A percentile compares a stretch with the other conserved stretches of the same genome.
These are phyloP conservation scores for Julus scandinavius DNA, from an alignment of 2,888 invertebrate species.

Conservation along the genomic window DNA sequence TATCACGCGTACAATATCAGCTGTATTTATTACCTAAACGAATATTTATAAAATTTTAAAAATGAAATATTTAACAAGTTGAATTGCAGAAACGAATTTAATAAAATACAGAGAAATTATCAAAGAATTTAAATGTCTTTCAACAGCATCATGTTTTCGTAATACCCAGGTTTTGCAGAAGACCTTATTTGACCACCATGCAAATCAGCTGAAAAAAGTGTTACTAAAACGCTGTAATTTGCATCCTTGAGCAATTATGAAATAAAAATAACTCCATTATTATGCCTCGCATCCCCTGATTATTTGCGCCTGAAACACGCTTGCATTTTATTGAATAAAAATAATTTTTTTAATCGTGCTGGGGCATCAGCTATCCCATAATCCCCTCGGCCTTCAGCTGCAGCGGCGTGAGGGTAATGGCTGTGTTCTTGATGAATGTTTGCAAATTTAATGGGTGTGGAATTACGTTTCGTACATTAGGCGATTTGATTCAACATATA, in stretches of 20 bases:
- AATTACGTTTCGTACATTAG: slow-evolving; percentile 81
- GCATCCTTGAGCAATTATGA: neutral
- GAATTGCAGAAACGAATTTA: neutral
- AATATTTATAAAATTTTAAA: neutral
- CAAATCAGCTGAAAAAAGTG: neutral
- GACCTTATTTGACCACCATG: neutral
- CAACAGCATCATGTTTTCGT: neutral
- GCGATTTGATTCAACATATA: slow-evolving; percentile 86
- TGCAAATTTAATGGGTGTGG: slow-evolving; percentile 90
- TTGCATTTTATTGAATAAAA: neutral
- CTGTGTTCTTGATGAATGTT: slow-evolving; percentile 89
- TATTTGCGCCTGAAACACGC: neutral
- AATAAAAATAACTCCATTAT: neutral
- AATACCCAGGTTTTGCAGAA: neutral
- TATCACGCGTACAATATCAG: neutral
- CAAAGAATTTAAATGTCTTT: neutral
- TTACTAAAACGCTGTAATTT: neutral
- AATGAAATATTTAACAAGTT: neutral
- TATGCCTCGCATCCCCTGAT: neutral
- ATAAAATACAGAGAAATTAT: too few species aligned
- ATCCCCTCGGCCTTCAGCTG: slow-evolving; percentile 50
- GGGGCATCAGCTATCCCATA: slow-evolving; percentile 30
- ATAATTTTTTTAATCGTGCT: neutral
- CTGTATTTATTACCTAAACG: neutral
- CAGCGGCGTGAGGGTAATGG: slow-evolving; percentile 71